Evolutionary conservation across 2,888 invertebrate genomes (phyloP), one percentile per base, ranked within the genome.

Genomic region (Suillia variegata): DNA sequence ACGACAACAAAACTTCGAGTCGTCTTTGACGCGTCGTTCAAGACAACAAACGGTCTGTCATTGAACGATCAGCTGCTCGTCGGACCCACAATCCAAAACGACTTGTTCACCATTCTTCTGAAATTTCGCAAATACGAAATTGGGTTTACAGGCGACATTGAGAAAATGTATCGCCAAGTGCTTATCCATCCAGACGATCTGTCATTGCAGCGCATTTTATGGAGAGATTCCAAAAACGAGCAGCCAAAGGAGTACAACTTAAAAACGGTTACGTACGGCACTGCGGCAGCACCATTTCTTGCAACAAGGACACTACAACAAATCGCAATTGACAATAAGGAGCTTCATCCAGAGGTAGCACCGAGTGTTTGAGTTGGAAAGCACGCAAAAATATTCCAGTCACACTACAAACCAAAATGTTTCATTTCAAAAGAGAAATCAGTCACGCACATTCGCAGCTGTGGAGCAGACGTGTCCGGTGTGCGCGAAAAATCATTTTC

Each of bases 1-100:
- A 60, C 63, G 13, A 62, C 59, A 6, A 65, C 57, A 2, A 63
- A 60, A 50, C 17, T 62, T 17, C 38, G 64, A 1, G 56, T 64
- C 1, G 62, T 58, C 1, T 62, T 64, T 31, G 62, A 61, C 33
- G 61, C 60, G 1, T 64, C 64, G 0, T 59, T 55, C 42, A 60
- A 58, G 42, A 50, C 21, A 5, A 51, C 59, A 13, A 61, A 53
- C 21, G 51, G 54, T 12, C 13, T 17, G 2, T 65, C 65, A 1
- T 38, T 65, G 1, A 63, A 63, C 59, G 59, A 65, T 53, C 33
- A 60, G 0, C 15, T 65, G 5, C 34, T 63, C 3, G 33, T 62
- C 21, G 61, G 62, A 10, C 57, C 61, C 1, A 56, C 63, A 10
- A 53, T 63, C 12, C 63, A 63, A 26, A 60, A 53, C 20, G 57